phyloP scores from a whole-genome alignment of 2,888 invertebrate species.

The Scaptomyza reducta region DNA sequence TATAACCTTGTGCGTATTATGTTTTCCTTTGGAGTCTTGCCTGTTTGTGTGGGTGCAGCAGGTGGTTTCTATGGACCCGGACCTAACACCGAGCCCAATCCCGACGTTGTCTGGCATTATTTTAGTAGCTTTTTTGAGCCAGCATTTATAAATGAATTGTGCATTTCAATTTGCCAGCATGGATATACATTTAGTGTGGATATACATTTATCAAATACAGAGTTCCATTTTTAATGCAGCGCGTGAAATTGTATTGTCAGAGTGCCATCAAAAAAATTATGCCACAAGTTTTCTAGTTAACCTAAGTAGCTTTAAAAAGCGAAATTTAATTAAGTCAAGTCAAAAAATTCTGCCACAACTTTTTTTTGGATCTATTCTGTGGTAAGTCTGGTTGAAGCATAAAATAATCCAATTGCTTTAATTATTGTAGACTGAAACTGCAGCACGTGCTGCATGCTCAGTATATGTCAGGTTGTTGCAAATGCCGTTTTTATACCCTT shows the following conservation, averaged over 20 bases:
- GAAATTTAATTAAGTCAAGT: constrained; percentile 72
- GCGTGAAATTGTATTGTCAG: constrained; percentile 46
- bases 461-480: constrained; percentile 5
- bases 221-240: constrained; percentile 24
- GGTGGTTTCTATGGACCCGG: constrained; percentile 65
- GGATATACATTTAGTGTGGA: constrained; percentile 5
- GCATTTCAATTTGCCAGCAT: constrained; percentile 46
- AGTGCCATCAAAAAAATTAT: constrained; percentile 23
- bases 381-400: constrained; percentile 5
- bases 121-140: constrained; percentile 34
- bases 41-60: constrained; percentile 60
- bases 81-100: constrained; percentile 1
- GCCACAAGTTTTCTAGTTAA: constrained; percentile 71
- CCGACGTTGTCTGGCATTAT: constrained; percentile 30
- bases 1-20: constrained; percentile 40
- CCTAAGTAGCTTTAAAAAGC: constrained; percentile 68
- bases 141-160: constrained; percentile 46
- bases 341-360: constrained; percentile 33
- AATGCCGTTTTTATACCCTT: constrained; percentile 9
- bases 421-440: constrained; percentile 58
- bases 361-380: constrained; percentile 14
- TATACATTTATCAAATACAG: constrained; percentile 14
- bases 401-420: constrained; percentile 69
- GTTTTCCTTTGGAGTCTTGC: constrained; percentile 20
- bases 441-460: constrained; percentile 54